Evolutionary conservation across 37 sponge, comb jelly and placozoan genomes (phyloP).

Genomic region (Ephydatia muelleri): DNA sequence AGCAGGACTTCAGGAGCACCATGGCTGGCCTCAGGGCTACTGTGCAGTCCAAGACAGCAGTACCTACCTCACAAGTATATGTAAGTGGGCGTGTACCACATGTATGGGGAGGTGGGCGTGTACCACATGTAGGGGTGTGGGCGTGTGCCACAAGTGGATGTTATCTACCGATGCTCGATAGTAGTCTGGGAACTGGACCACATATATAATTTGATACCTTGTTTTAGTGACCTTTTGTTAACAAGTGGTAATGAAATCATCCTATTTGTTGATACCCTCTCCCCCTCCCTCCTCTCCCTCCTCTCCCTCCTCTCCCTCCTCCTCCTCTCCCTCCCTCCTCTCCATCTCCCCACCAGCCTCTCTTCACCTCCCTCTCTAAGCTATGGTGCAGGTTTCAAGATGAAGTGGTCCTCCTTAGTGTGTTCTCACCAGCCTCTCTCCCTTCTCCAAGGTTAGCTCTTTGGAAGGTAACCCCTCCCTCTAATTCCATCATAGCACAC

Average conservation of each 20-base stretch:
- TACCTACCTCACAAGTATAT: conserved; percentile 96
- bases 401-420: conserved; percentile 95
- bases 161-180: background rate
- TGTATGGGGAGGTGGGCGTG: background rate
- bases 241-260: background rate
- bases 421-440: conserved; percentile 80
- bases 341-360: conserved; percentile 55
- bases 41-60: conserved; percentile 97
- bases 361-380: conserved; percentile 79
- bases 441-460: conserved; percentile 71
- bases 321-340: background rate
- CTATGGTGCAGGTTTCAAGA: conserved; percentile 94
- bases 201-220: background rate
- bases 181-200: background rate
- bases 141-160: background rate
- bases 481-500: background rate
- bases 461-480: background rate
- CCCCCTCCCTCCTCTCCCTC: background rate
- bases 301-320: background rate
- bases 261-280: background rate
- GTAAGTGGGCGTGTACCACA: conserved; percentile 28
- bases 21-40: conserved; percentile 82
- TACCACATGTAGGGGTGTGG: background rate
- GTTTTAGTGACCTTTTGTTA: background rate
- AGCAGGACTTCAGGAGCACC: conserved; percentile 57